Conservation (phyloP, 2,888 invertebrate genomes). For the Tetragnatha montana region DNA sequence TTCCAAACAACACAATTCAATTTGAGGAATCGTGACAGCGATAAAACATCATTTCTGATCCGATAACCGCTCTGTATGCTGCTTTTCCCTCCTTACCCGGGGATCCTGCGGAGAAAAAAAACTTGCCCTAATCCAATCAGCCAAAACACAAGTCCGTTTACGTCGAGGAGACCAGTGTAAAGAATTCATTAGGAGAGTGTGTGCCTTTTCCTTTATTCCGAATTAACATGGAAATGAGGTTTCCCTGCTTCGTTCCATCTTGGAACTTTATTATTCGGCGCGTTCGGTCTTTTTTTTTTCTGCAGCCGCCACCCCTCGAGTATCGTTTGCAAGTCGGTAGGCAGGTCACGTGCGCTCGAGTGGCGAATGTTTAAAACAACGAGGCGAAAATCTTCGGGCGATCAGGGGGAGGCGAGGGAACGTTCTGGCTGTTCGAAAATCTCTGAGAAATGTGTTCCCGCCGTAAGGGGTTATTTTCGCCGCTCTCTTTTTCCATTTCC, state of each 20-base stretch:
- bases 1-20: background rate
- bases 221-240: conserved; percentile 27
- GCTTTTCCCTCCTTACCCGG: background rate
- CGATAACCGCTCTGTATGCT: background rate
- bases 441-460: background rate
- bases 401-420: conserved; percentile 23
- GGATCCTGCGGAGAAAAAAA: background rate
- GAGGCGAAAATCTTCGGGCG: conserved; percentile 62
- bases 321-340: background rate
- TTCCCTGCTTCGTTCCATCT: no score
- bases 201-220: background rate
- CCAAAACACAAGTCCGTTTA: conserved; percentile 46
- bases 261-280: conserved; percentile 14
- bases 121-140: conserved; percentile 45
- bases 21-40: background rate
- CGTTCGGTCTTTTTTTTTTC: background rate
- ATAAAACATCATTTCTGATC: background rate
- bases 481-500: background rate
- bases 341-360: conserved; percentile 50
- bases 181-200: conserved; percentile 54
- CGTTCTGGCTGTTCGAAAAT: conserved; percentile 1
- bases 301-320: background rate
- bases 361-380: conserved; percentile 67
- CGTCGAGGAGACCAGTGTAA: conserved; percentile 28
- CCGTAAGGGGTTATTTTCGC: conserved; percentile 1